Base-by-base conservation (phyloP, 2,113 vertebrate genomes). In the Pogonocichla stellata region DNA sequence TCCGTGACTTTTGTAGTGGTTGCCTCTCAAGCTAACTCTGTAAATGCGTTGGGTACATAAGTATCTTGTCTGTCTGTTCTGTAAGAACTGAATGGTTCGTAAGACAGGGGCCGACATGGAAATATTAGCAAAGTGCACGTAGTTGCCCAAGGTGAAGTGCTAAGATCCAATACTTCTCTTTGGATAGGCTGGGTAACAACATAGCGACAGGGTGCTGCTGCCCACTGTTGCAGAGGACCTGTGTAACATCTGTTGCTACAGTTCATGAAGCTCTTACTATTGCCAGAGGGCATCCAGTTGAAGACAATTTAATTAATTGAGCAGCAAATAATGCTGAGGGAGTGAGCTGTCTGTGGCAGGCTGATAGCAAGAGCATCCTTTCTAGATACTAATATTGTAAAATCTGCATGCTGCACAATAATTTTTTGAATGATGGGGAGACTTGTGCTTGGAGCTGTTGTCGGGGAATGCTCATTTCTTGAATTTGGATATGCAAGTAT, bases 51-150 rank as follows among this genome's bases (percentile, higher is more conserved):
- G 1, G 15, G 40, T 69, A 25, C 4, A 1, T 25, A 31, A 40
- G 10, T 19, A 6, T 88, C 48, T 62, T 47, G 24, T 51, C 12
- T 80, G 22, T 24, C 25, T 71, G 2, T 38, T 58, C 3, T 14
- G 33, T 26, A 62, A 75, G 61, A 54, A 20, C 13, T 25, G 42
- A 79, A 31, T 62, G 33, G 48, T 61, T 72, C 67, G 14, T 43
- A 24, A 66, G 36, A 28, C 7, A 17, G 22, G 9, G 48, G 25
- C 48, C 0, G 0, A 22, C 12, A 11, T 2, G 5, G 66, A 45
- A 22, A 10, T 8, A 4, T 9, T 43, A 51, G 51, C 28, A 50
- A 65, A 42, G 15, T 40, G 34, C 51, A 14, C 18, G 1, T 2
- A 40, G 23, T 36, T 86, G 28, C 47, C 24, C 28, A 9, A 8